Conservation (phyloP, 2,888 invertebrate species). For the Drosophila affinis region DNA sequence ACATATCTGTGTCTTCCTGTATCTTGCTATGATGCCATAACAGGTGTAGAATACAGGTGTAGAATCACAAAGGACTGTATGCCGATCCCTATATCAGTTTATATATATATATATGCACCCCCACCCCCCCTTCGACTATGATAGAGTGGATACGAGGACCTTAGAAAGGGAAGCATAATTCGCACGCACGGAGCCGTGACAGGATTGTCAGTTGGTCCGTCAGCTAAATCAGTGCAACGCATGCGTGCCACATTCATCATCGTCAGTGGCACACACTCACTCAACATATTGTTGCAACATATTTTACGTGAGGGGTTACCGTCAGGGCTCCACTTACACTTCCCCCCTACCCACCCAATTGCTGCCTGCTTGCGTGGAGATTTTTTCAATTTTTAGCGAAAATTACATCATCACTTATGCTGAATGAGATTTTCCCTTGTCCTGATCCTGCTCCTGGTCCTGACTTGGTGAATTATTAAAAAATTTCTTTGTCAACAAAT, state of each 20-base stretch:
- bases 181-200: slow-evolving; percentile 36
- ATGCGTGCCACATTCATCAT: slow-evolving; percentile 78
- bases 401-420: slow-evolving; percentile 80
- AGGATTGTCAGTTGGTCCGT: slow-evolving; percentile 49
- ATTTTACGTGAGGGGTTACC: slow-evolving; percentile 63
- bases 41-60: too few relatives aligned
- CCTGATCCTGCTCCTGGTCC: slow-evolving; percentile 7
- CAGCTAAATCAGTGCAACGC: slow-evolving; percentile 71
- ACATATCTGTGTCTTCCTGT: too few relatives aligned
- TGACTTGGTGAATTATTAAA: slow-evolving; percentile 75
- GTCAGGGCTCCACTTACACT: neutral
- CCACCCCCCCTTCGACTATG: slow-evolving; percentile 6
- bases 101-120: neutral
- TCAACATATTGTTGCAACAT: slow-evolving; percentile 77
- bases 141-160: slow-evolving; percentile 22
- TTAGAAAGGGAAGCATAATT: slow-evolving; percentile 25
- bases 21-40: too few relatives aligned
- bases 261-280: slow-evolving; percentile 62
- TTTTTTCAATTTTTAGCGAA: slow-evolving; percentile 77
- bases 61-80: neutral
- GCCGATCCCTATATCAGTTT: neutral
- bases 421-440: slow-evolving; percentile 63
- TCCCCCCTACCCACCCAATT: neutral
- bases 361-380: slow-evolving; percentile 50
- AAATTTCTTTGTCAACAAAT: slow-evolving; percentile 82